Evolutionary conservation across 2,888 invertebrate species (phyloP), one percentile per base, ranked within the genome.

Genomic region (Idaea biselata): DNA sequence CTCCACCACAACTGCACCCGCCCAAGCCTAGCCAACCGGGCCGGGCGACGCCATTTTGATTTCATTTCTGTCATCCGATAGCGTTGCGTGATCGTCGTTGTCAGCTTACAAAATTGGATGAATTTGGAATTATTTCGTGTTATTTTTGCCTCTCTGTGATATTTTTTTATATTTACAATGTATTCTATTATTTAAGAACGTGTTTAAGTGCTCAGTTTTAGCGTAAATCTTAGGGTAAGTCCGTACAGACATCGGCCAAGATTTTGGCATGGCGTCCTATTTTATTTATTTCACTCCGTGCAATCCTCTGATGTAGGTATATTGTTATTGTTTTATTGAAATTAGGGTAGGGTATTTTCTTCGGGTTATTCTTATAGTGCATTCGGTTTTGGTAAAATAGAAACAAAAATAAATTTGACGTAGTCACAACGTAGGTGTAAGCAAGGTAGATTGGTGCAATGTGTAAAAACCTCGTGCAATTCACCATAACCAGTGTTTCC

Each of bases 171-270:
- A 65, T 63, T 64, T 66, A 67, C 70, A 72, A 83, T 83, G 81
- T 73, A 60, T 71, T 62, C 62, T 60, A 58, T 67, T 63, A 68
- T 64, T 58, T 79, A 80, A 76, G 70, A 66, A 67, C 60, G 76
- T 74, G 75, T 68, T 63, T 66, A 63, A 68, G 67, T 70, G 67
- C 66, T 66, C 69, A 71, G 73, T 76, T 73, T 67, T 78, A 76
- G 75, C 72, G 68, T 74, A 60, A 65, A 70, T 62, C 63, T 54
- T 77, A 82, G 84, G 84, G 72, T 84, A 80, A 84, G 84, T 84
- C 59, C 62, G 62, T 71, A 66, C 68, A 63, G 66, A 62, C 58
- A 17, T 33, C 18, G 6, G 14, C 60, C 67, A 60, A 60, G 63
- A 63, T 70, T 44, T 44, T 44, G 44, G 44, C 44, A 63, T 62